These are phyloP conservation scores for Neosilurus mollespiculum DNA, from an alignment of 2,797 vertebrate species.

Conservation along the genomic window DNA sequence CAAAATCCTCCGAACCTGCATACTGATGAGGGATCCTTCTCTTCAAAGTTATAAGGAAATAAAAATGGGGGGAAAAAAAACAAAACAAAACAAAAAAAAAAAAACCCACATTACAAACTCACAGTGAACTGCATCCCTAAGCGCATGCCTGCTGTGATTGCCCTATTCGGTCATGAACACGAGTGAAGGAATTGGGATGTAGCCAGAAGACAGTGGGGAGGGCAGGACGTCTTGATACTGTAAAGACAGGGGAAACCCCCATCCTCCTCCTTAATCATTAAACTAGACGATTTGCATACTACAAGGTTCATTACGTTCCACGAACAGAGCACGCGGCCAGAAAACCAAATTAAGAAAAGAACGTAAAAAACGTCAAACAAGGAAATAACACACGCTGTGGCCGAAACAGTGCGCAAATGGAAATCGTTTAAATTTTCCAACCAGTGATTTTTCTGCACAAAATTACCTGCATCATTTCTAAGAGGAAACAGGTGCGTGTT, in stretches of 20 bases:
- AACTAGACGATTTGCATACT: background rate
- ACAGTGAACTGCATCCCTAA: constrained; percentile 18
- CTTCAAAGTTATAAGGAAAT: background rate
- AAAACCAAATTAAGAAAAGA: background rate
- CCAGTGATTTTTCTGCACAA: background rate
- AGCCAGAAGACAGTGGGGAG: constrained; percentile 33
- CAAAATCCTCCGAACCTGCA: constrained; percentile 3
- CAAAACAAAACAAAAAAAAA: background rate
- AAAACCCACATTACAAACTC: constrained; percentile 12
- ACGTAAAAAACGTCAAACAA: background rate
- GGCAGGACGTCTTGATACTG: constrained; percentile 38
- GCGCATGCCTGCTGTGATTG: constrained; percentile 37
- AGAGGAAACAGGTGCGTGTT: constrained; percentile 23
- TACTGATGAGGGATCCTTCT: background rate
- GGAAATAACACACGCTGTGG: background rate
- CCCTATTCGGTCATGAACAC: constrained; percentile 60
- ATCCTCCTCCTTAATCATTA: constrained; percentile 5
- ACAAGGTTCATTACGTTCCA: background rate
- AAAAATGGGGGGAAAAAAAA: background rate
- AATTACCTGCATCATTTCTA: constrained; percentile 44
- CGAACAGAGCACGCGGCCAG: background rate
- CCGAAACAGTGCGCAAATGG: background rate
- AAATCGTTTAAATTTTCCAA: background rate
- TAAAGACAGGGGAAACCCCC: constrained; percentile 23
- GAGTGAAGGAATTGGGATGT: constrained; percentile 46